Percentiles rank a stretch among this genome's conserved stretches.
Evolutionary conservation across 1,140 invertebrate species (phyloP).

Genomic region (Euura lappo): DNA sequence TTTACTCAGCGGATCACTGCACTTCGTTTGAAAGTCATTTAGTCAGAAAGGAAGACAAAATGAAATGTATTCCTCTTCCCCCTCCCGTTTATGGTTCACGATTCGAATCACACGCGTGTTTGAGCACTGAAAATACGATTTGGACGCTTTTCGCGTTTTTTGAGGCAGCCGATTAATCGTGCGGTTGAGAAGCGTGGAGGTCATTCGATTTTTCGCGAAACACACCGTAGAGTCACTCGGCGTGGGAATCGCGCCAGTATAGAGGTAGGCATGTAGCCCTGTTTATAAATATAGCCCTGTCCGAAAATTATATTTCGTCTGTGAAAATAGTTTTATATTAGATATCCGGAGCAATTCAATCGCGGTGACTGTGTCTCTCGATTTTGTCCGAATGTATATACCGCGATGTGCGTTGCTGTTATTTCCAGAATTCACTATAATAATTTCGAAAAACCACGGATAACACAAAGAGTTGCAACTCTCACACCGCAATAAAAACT

Average conservation of each 20-base stretch:
- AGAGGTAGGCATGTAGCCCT: constrained; percentile 11
- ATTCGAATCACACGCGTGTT: background rate
- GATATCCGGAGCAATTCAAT: constrained; percentile 10
- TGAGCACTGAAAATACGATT: background rate
- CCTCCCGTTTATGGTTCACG: background rate
- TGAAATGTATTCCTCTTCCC: no score
- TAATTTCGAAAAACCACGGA: no score
- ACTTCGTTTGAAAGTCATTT: no score
- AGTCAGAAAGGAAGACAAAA: no score
- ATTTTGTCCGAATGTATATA: no score
- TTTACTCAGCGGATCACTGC: no score
- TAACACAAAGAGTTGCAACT: no score
- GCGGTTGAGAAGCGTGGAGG: background rate
- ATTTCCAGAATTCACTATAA: no score
- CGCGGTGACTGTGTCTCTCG: background rate
- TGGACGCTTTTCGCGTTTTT: background rate
- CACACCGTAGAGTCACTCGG: constrained; percentile 33
- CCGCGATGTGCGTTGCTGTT: no score
- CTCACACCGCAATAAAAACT: no score
- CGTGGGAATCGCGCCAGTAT: constrained; percentile 42
- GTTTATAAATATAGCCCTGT: constrained; percentile 44
- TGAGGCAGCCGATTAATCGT: background rate
- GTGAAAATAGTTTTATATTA: constrained; percentile 16
- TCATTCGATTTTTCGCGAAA: background rate
- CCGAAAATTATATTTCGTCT: constrained; percentile 14